phyloP scores from a whole-genome alignment of 92 coral and sea anemone genomes.

The Muricea muricata region DNA sequence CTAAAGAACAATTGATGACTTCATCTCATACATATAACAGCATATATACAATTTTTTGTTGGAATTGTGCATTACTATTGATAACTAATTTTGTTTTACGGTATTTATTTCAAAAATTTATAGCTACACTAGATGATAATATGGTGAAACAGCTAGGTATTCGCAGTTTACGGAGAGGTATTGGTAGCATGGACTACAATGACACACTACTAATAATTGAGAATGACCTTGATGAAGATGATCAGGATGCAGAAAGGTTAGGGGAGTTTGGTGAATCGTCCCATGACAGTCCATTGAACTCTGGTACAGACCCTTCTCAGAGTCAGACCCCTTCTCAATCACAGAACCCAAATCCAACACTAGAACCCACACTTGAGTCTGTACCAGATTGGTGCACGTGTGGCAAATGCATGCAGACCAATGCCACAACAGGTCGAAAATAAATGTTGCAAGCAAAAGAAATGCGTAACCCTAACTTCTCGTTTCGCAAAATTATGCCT shows the following conservation, averaged over 20 bases:
- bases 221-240: constrained; percentile 51
- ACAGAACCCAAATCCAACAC: constrained; percentile 9
- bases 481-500: background rate
- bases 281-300: background rate
- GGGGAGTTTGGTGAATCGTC: constrained; percentile 6
- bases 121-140: constrained; percentile 35
- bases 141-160: constrained; percentile 48
- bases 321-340: constrained; percentile 4
- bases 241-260: constrained; percentile 3
- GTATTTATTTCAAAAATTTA: constrained; percentile 37
- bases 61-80: background rate
- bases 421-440: background rate
- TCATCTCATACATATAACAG: background rate
- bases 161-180: constrained; percentile 46
- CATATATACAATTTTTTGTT: background rate
- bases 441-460: background rate
- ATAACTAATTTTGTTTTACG: background rate
- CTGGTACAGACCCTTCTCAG: constrained; percentile 10
- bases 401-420: background rate
- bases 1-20: background rate
- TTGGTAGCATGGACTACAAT: constrained; percentile 60
- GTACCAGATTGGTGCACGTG: background rate
- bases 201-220: constrained; percentile 48
- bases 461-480: background rate
- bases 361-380: background rate